Evolutionary conservation across 2,797 vertebrate genomes (phyloP).

Genomic region (Hapalemur alaotrensis): DNA sequence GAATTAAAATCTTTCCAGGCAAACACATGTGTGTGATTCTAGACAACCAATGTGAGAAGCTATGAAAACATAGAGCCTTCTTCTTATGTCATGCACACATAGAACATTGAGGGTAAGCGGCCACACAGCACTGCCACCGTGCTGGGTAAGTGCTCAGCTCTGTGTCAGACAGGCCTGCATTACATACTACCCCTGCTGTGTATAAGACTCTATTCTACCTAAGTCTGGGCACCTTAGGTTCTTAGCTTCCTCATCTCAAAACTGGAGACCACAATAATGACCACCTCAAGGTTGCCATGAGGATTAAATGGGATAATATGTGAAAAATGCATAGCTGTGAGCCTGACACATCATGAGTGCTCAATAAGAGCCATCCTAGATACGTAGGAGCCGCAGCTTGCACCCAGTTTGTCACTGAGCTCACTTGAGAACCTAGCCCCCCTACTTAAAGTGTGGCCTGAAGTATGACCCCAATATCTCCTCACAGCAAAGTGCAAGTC

Average conservation of each 20-base stretch:
- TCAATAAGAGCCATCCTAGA: background rate
- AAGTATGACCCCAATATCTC: background rate
- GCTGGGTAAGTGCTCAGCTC: background rate
- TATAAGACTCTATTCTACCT: background rate
- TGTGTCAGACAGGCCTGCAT: no score
- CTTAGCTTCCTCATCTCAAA: background rate
- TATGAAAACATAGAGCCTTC: background rate
- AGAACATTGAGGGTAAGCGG: background rate
- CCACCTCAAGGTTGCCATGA: background rate
- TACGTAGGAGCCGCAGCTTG: fast-evolving
- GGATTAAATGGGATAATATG: background rate
- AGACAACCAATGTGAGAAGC: background rate
- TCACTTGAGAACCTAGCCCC: background rate
- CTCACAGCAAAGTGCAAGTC: background rate
- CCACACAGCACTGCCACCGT: fast-evolving
- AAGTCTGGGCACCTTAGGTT: background rate
- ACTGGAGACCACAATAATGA: background rate
- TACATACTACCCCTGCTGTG: fast-evolving
- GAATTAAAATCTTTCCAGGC: background rate
- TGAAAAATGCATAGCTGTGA: background rate
- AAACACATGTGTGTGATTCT: background rate
- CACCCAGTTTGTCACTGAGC: background rate
- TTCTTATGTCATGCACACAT: background rate
- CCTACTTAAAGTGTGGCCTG: background rate
- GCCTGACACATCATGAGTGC: background rate